Base-by-base conservation (phyloP, 2,113 vertebrate genomes). In the Oncorhynchus masou region DNA sequence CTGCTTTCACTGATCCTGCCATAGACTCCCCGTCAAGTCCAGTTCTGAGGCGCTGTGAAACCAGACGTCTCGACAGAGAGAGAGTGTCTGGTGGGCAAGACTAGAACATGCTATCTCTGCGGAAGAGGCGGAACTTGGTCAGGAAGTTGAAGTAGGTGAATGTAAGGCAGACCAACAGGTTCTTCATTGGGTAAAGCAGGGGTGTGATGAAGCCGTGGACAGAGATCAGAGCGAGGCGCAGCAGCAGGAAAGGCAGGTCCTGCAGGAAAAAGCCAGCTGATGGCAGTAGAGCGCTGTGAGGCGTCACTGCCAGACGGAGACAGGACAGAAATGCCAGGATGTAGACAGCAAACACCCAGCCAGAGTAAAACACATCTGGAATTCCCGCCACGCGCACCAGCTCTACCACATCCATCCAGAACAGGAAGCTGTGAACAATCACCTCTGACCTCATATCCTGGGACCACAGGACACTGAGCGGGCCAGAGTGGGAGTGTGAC, bases 391-490 rank as follows among this genome's bases (percentile, higher is more conserved):
- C 90, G 16, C 95, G 88, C 27, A 96, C 64, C 91, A 96, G 89
- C 77, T 96, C 95, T 62, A 91, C 83, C 0, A 95, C 95, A 87
- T 96, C 95, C 0, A 94, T 78, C 95, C 95, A 96, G 79, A 91
- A 88, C 67, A 95, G 15, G 59, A 96, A 95, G 72, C 86, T 83
- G 27, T 89, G 80, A 49, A 92, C 78, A 73, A 95, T 87, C 22
- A 92, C 48, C 71, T 94, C 89, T 0, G 92, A 83, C 22, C 95
- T 86, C 1, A 62, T 3, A 0, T 96, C 95, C 27, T 29, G 81
- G 12, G 3, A 70, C 57, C 90, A 91, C 75, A 95, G 74, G 1
- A 84, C 68, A 25, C 74, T 71, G 5, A 92, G 81, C 3, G 57
- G 70, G 3, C 90, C 88, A 0, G 88, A 88, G 73, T 82, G 66